phyloP scores from a whole-genome alignment of 1,140 invertebrate genomes.

The Potamilus streckersoni region DNA sequence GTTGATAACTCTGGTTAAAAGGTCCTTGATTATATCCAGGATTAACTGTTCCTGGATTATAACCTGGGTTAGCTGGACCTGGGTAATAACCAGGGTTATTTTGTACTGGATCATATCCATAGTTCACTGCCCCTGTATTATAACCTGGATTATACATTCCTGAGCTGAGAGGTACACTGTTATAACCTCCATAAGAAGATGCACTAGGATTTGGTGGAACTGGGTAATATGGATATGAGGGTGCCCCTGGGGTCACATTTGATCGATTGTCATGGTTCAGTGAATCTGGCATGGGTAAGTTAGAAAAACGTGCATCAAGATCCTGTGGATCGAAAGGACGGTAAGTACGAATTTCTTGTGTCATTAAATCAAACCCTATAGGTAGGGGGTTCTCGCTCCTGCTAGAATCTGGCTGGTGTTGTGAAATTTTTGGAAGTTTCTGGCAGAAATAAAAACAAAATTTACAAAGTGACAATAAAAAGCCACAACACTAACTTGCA shows the following conservation, averaged over 20 bases:
- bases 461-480: no score
- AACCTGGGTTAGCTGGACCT: neutral
- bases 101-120: constrained; percentile 14
- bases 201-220: no score
- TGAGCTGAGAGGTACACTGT: no score
- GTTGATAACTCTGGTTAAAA: constrained; percentile 6
- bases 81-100: constrained; percentile 13
- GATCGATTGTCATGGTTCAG: no score
- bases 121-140: constrained; percentile 13
- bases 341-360: constrained; percentile 14
- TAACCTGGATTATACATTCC: neutral
- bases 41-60: constrained; percentile 9
- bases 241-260: no score
- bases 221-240: no score
- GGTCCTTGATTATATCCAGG: constrained; percentile 16
- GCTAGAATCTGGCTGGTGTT: constrained; percentile 16
- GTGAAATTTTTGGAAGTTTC: neutral
- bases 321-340: neutral
- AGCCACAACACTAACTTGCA: no score
- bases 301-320: constrained; percentile 8
- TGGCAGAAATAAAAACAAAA: no score
- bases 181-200: no score
- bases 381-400: constrained; percentile 11
- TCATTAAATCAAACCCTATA: constrained; percentile 30
- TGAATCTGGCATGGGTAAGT: neutral